A percentile compares a stretch with the other conserved stretches of the same genome.
These are phyloP conservation scores for Brachymystax lenok DNA, from an alignment of 2,797 vertebrate species.

Conservation along the genomic window DNA sequence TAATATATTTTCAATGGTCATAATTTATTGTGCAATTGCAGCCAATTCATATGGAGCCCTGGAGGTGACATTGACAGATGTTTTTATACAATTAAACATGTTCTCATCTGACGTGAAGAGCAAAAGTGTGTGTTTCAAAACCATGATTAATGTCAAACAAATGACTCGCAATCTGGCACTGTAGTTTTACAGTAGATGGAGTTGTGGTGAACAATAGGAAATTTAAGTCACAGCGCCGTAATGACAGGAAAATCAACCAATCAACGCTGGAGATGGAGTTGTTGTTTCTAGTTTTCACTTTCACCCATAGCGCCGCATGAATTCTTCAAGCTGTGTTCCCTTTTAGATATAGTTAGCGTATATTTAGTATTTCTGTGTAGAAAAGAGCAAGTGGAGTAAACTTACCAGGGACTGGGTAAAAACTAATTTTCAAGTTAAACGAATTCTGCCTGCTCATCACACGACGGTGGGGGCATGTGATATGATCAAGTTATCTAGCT, in stretches of 20 bases:
- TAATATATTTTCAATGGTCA: too few relatives aligned
- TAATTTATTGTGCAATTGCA: too few relatives aligned
- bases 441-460: constrained; percentile 42
- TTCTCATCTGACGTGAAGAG: too few relatives aligned
- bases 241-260: constrained; percentile 24
- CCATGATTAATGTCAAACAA: too few relatives aligned
- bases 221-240: constrained; percentile 15
- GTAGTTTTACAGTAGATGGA: too few relatives aligned
- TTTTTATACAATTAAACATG: too few relatives aligned
- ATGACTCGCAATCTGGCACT: too few relatives aligned
- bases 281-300: not conserved
- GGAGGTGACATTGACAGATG: too few relatives aligned
- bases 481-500: constrained; percentile 15
- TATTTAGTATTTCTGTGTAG: not conserved
- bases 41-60: too few relatives aligned
- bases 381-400: not conserved
- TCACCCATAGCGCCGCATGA: not conserved
- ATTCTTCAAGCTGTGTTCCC: not conserved
- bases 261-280: not conserved
- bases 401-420: not conserved
- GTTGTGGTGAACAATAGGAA: constrained; percentile 9
- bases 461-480: constrained; percentile 53
- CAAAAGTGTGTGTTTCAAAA: too few relatives aligned
- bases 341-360: not conserved
- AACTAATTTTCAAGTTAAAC: not conserved